phyloP scores from a whole-genome alignment of 2,888 invertebrate genomes.

The Catocala sponsa region DNA sequence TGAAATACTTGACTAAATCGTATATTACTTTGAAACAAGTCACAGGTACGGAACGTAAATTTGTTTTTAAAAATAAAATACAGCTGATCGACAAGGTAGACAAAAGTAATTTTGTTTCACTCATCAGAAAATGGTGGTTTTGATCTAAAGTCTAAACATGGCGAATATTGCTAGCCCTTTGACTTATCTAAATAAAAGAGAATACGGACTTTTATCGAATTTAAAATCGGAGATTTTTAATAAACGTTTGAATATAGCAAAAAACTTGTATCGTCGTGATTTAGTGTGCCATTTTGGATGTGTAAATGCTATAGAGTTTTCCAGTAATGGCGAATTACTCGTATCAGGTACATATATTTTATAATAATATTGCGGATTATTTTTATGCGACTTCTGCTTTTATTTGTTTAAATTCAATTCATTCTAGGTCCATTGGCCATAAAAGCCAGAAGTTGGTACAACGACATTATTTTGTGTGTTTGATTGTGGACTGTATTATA shows the following conservation, averaged over 20 bases:
- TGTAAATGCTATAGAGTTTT: slow-evolving; percentile 98
- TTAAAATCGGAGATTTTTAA: slow-evolving; percentile 89
- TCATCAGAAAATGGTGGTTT: slow-evolving; percentile 79
- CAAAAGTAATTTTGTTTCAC: slow-evolving; percentile 60
- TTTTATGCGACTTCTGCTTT: not conserved
- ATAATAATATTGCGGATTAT: slow-evolving; percentile 9
- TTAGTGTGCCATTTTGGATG: slow-evolving; percentile 97
- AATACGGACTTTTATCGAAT: slow-evolving; percentile 88
- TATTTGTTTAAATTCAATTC: not conserved
- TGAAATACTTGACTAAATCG: too few relatives aligned
- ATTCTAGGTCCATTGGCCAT: too few relatives aligned
- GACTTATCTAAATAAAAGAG: slow-evolving; percentile 88
- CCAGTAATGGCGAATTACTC: slow-evolving; percentile 94
- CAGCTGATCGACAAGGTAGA: slow-evolving; percentile 77
- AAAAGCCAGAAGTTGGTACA: too few relatives aligned
- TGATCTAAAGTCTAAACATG: slow-evolving; percentile 76
- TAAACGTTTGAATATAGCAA: slow-evolving; percentile 90
- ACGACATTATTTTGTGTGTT: too few relatives aligned
- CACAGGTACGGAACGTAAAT: slow-evolving; percentile 55
- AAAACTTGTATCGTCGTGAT: slow-evolving; percentile 94
- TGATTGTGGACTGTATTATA: too few relatives aligned
- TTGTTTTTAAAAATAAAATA: slow-evolving; percentile 80
- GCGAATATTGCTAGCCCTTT: slow-evolving; percentile 88
- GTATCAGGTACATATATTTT: slow-evolving; percentile 92
- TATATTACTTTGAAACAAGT: too few relatives aligned